These are phyloP conservation scores for Myotis findleyi DNA, from an alignment of 2,797 vertebrate species.

Conservation along the genomic window DNA sequence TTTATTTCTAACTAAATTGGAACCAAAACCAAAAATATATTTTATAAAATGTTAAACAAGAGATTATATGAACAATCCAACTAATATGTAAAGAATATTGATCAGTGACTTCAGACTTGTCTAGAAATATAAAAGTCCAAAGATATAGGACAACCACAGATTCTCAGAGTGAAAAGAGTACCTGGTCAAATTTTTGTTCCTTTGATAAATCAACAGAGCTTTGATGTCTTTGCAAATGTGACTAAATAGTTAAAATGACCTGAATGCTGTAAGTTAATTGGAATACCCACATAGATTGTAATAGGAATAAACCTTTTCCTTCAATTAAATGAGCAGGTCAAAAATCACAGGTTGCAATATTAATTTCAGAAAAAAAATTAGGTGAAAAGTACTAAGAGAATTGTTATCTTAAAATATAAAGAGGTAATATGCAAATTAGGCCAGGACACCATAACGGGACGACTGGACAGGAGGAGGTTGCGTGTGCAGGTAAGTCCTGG, in stretches of 20 bases:
- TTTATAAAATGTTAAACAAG: neutral
- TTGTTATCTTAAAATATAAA: too few species aligned
- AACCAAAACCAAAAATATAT: slow-evolving; percentile 5
- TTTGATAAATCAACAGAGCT: neutral
- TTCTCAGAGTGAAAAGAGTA: neutral
- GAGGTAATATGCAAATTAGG: too few species aligned
- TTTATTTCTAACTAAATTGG: slow-evolving; percentile 28
- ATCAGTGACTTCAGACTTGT: neutral
- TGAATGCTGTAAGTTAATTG: neutral
- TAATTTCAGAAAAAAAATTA: slow-evolving; percentile 51
- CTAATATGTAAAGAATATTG: neutral
- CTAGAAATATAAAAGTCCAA: neutral
- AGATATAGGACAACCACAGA: neutral
- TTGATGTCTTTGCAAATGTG: neutral
- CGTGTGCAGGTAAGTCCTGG: too few species aligned
- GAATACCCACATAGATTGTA: neutral
- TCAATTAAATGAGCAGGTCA: neutral
- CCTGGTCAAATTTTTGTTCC: neutral
- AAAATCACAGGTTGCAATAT: neutral
- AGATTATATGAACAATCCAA: neutral
- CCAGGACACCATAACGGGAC: too few species aligned
- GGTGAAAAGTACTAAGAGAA: neutral
- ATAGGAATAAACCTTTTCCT: neutral
- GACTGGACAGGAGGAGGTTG: too few species aligned
- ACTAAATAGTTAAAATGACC: neutral